A percentile compares a stretch with the other conserved stretches of the same genome.
These are phyloP conservation scores for Drosophila flavopinicola DNA, from an alignment of 2,888 invertebrate species.

Conservation along the genomic window DNA sequence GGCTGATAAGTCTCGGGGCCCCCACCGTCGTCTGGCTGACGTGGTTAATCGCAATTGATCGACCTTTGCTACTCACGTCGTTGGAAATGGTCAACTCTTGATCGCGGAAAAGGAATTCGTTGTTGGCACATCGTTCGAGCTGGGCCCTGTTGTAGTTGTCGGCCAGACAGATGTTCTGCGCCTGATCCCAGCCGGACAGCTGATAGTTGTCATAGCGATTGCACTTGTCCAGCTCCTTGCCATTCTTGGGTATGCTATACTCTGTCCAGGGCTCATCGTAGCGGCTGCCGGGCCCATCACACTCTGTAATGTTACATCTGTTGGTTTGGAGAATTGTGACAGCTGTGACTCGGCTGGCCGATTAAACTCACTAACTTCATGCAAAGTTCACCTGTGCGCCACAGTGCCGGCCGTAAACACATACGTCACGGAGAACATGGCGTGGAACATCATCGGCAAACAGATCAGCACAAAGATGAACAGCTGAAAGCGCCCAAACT, in stretches of 20 bases:
- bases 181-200: constrained; percentile 46
- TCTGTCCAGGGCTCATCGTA: constrained; percentile 85
- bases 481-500: constrained; percentile 89
- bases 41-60: constrained; percentile 42
- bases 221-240: constrained; percentile 85
- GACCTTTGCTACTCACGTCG: constrained; percentile 86
- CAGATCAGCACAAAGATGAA: constrained; percentile 87
- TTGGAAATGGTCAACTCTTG: constrained; percentile 87
- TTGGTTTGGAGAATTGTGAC: constrained; percentile 39
- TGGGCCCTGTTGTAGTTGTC: constrained; percentile 82
- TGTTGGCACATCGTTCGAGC: constrained; percentile 85
- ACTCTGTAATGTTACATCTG: constrained; percentile 84
- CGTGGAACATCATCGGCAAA: constrained; percentile 88
- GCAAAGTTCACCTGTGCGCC: constrained; percentile 87
- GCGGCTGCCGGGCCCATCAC: constrained; percentile 74
- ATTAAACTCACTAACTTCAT: constrained; percentile 10
- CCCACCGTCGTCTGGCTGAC: constrained; percentile 49
- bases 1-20: constrained; percentile 59
- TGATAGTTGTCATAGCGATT: constrained; percentile 80
- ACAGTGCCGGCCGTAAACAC: constrained; percentile 89
- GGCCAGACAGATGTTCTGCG: constrained; percentile 81
- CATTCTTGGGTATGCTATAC: constrained; percentile 83
- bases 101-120: constrained; percentile 86
- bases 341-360: constrained; percentile 1
- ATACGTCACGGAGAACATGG: constrained; percentile 88